These are phyloP conservation scores for Limnephilus lunatus DNA, from an alignment of 2,888 invertebrate genomes.

Conservation along the genomic window DNA sequence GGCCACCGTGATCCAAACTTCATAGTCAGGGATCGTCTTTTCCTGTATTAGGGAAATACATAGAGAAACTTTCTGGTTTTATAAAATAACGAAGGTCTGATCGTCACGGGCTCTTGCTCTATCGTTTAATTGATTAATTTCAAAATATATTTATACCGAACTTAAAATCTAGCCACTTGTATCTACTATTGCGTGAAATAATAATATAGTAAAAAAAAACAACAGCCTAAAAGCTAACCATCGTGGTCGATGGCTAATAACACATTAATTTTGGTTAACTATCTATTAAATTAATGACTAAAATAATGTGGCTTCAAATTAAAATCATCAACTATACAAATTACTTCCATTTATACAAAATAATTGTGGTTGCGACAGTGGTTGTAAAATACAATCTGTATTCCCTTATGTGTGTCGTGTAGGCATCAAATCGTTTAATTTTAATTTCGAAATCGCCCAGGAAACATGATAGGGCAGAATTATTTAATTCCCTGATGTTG, in stretches of 20 bases:
- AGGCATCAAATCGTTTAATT: neutral
- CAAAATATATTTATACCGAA: no score
- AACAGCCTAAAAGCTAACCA: neutral
- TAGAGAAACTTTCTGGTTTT: no score
- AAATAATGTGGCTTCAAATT: neutral
- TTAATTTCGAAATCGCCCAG: neutral
- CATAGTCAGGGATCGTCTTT: no score
- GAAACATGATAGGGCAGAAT: neutral
- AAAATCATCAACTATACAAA: neutral
- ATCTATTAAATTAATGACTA: neutral
- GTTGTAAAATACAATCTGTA: neutral
- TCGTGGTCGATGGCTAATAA: no score
- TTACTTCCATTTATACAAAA: neutral
- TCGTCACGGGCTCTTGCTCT: no score
- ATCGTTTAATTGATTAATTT: no score
- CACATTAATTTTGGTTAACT: neutral
- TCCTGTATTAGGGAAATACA: no score
- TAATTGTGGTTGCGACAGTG: neutral
- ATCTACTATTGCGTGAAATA: neutral
- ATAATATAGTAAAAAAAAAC: neutral
- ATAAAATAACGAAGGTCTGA: no score
- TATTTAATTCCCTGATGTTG: neutral
- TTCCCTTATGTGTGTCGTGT: neutral
- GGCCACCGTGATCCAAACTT: no score
- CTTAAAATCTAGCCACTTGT: no score